phyloP scores from a whole-genome alignment of 2,797 vertebrate genomes.

The Myoxocephalus aenaeus region DNA sequence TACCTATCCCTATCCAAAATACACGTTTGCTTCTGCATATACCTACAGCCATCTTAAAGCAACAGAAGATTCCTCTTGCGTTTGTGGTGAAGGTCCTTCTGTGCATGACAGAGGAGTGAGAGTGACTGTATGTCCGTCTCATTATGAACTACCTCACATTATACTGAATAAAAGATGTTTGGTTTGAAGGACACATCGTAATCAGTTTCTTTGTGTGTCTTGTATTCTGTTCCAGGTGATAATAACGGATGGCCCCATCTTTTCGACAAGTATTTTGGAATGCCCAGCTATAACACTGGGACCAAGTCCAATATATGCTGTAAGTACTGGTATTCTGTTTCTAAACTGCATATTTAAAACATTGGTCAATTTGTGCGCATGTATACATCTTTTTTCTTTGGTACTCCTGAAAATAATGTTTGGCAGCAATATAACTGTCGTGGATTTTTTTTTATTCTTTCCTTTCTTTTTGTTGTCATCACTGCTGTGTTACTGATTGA shows the following conservation, averaged over 20 bases:
- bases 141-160: neutral
- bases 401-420: neutral
- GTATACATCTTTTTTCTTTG: too few species aligned
- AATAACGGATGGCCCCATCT: slow-evolving; percentile 95
- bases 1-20: neutral
- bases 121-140: too few species aligned
- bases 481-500: too few species aligned
- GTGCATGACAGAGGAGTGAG: neutral
- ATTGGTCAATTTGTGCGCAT: too few species aligned
- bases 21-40: neutral
- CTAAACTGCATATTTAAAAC: neutral
- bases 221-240: slow-evolving; percentile 85
- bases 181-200: neutral
- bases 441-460: too few species aligned
- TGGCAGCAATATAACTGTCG: too few species aligned
- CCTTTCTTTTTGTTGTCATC: too few species aligned
- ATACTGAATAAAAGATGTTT: neutral
- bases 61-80: neutral
- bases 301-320: slow-evolving; percentile 87
- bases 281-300: slow-evolving; percentile 78
- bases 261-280: slow-evolving; percentile 91
- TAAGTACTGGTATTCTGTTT: slow-evolving; percentile 80
- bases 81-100: neutral
- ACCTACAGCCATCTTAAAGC: neutral
- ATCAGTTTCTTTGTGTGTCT: slow-evolving; percentile 6